A percentile compares a stretch with the other conserved stretches of the same genome.
These are phyloP conservation scores for Periphyllus acericola DNA, from an alignment of 2,888 invertebrate genomes.

Conservation along the genomic window DNA sequence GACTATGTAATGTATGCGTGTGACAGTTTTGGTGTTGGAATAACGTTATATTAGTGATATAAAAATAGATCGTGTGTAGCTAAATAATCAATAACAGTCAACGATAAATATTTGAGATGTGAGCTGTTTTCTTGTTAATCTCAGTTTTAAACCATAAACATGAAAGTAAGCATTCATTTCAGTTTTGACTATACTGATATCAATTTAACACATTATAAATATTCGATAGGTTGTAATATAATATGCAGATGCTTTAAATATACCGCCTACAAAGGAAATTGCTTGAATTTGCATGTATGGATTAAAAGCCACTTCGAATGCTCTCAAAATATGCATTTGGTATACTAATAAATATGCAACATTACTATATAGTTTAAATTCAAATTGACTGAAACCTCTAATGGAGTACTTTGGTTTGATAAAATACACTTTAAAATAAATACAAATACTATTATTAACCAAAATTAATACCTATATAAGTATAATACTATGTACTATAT, in stretches of 20 bases:
- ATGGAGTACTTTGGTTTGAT: not conserved
- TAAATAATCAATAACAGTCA: too few relatives aligned
- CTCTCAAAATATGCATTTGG: slow-evolving; percentile 17
- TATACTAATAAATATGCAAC: slow-evolving; percentile 14
- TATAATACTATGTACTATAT: not conserved
- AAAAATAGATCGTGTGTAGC: too few relatives aligned
- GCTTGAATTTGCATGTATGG: not conserved
- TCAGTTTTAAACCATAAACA: too few relatives aligned
- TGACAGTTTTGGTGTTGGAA: too few relatives aligned
- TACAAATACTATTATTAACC: not conserved
- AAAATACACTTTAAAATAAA: not conserved
- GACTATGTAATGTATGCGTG: too few relatives aligned
- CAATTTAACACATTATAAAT: not conserved
- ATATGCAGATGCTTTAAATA: not conserved
- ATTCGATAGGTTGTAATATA: not conserved
- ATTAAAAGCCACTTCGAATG: slow-evolving; percentile 19
- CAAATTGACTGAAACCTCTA: slow-evolving; percentile 21
- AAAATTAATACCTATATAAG: not conserved
- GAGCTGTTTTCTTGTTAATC: too few relatives aligned
- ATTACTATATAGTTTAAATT: not conserved
- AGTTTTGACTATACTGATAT: not conserved
- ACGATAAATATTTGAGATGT: too few relatives aligned
- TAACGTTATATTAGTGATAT: too few relatives aligned
- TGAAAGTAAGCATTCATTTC: not conserved
- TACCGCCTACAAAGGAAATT: not conserved